Percentiles rank a stretch among this genome's conserved stretches.
phyloP scores from a whole-genome alignment of 2,888 invertebrate species.

The Hofmannophila pseudospretella region DNA sequence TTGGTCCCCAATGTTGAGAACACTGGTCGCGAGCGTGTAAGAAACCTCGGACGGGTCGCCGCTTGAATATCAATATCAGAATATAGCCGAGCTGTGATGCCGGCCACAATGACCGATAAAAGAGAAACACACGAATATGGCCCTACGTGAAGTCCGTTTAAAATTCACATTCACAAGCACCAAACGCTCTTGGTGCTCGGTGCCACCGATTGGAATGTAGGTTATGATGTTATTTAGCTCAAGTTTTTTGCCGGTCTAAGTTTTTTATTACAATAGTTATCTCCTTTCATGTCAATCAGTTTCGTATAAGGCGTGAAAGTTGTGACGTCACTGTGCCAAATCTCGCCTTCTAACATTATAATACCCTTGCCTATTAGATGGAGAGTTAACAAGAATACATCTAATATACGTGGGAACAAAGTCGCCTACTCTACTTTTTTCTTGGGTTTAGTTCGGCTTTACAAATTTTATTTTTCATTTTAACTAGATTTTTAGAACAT shows the following conservation, averaged over 20 bases:
- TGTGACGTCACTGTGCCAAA: conserved; percentile 65
- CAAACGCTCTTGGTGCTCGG: conserved; percentile 42
- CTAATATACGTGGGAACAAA: conserved; percentile 29
- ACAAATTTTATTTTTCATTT: too few species aligned
- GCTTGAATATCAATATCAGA: conserved; percentile 72
- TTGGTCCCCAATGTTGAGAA: conserved; percentile 49
- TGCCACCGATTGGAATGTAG: conserved; percentile 68
- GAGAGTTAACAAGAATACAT: conserved; percentile 27
- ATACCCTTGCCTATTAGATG: conserved; percentile 37
- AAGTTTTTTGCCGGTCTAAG: conserved; percentile 62
- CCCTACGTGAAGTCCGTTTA: conserved; percentile 62
- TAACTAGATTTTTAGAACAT: too few species aligned
- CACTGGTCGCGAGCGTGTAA: conserved; percentile 45
- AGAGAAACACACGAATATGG: conserved; percentile 68
- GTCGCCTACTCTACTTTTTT: conserved; percentile 21
- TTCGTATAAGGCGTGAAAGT: conserved; percentile 72
- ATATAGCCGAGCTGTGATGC: conserved; percentile 54
- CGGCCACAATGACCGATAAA: conserved; percentile 69
- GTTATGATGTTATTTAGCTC: conserved; percentile 74
- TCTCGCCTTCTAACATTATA: conserved; percentile 41
- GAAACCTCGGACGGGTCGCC: conserved; percentile 56
- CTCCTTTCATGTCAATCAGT: conserved; percentile 70
- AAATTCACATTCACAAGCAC: conserved; percentile 65
- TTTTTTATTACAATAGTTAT: conserved; percentile 71
- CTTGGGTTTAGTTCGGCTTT: not conserved